A percentile compares a stretch with the other conserved stretches of the same genome.
phyloP scores from a whole-genome alignment of 2,888 invertebrate genomes.

The Altica lythri region DNA sequence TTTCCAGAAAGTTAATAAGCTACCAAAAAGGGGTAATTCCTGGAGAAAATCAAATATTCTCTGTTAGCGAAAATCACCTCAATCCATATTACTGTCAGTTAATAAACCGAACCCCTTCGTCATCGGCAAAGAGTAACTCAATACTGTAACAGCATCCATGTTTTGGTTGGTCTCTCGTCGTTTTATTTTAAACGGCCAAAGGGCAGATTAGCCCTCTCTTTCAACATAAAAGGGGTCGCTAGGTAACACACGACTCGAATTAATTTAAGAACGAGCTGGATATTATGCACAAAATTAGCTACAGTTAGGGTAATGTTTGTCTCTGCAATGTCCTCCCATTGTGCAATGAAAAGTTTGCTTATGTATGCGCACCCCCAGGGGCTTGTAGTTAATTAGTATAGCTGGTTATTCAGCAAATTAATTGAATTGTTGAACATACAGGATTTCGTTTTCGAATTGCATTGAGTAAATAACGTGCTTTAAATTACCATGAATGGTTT shows the following conservation, averaged over 20 bases:
- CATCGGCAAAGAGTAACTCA: slow-evolving; percentile 16
- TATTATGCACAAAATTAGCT: slow-evolving; percentile 18
- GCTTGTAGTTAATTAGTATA: slow-evolving; percentile 15
- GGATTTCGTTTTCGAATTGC: slow-evolving; percentile 4
- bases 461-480: too few species aligned
- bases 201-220: slow-evolving; percentile 27
- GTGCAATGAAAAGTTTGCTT: slow-evolving; percentile 15
- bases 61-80: slow-evolving; percentile 10
- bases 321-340: slow-evolving; percentile 15
- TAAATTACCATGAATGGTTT: too few species aligned
- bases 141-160: slow-evolving; percentile 17
- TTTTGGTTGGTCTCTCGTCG: slow-evolving; percentile 15
- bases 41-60: slow-evolving; percentile 7
- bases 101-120: slow-evolving; percentile 3
- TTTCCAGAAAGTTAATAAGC: neutral
- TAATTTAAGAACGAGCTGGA: slow-evolving; percentile 21
- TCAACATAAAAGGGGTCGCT: slow-evolving; percentile 24
- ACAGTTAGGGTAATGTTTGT: slow-evolving; percentile 21
- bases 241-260: slow-evolving; percentile 19
- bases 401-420: slow-evolving; percentile 9
- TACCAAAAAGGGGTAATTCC: neutral
- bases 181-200: slow-evolving; percentile 22
- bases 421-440: slow-evolving; percentile 14
- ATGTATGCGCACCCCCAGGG: slow-evolving; percentile 11
- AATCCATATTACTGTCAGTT: neutral